These are phyloP conservation scores for Chrysochloris asiatica DNA, from an alignment of 2,113 vertebrate genomes.

Conservation along the genomic window DNA sequence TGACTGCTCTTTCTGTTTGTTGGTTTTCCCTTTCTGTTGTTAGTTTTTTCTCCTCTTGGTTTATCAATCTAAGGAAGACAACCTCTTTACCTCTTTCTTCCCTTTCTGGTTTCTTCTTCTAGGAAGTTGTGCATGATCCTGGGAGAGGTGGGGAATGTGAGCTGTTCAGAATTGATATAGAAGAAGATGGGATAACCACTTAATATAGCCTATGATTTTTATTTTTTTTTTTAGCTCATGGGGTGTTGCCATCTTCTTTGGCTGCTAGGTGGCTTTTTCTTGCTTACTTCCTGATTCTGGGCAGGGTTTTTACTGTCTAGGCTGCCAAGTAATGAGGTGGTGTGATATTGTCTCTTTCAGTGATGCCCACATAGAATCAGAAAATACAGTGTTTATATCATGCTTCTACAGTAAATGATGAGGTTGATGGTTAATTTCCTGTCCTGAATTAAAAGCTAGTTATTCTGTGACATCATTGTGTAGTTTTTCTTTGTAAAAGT, in stretches of 20 bases:
- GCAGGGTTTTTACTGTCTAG: not conserved
- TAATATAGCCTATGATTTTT: too few relatives aligned
- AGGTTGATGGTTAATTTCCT: conserved; percentile 30
- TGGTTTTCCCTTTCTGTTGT: conserved; percentile 18
- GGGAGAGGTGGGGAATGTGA: not conserved
- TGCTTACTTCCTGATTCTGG: conserved; percentile 1
- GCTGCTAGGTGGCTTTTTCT: not conserved
- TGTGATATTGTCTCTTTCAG: not conserved
- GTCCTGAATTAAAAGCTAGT: not conserved
- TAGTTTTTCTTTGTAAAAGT: conserved; percentile 34
- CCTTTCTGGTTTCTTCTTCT: conserved; percentile 2
- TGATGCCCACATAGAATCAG: not conserved
- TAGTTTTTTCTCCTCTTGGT: not conserved
- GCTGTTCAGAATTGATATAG: not conserved
- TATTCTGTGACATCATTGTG: not conserved
- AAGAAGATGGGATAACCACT: not conserved
- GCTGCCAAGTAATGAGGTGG: not conserved
- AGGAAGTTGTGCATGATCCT: not conserved
- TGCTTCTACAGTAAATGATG: not conserved
- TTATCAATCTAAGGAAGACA: not conserved
- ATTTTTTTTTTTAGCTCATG: not conserved
- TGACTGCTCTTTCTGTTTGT: not conserved
- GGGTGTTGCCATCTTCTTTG: conserved; percentile 10
- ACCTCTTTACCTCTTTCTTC: not conserved
- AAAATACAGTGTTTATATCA: not conserved